Base-by-base conservation (phyloP, 92 coral and sea anemone species). In the Porites lobata region DNA sequence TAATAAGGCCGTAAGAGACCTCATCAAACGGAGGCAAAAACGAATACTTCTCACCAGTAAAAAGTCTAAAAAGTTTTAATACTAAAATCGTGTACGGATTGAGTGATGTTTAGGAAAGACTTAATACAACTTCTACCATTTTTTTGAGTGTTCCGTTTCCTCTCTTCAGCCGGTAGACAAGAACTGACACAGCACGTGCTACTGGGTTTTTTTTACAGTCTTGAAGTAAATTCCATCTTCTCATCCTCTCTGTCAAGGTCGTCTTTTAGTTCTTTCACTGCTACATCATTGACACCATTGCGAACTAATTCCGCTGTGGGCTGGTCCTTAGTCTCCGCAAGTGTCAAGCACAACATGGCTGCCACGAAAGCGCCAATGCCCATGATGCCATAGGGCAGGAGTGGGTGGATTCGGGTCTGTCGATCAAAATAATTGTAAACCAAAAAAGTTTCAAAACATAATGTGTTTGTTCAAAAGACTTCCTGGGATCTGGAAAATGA, bases 311-410 rank as follows among this genome's bases (percentile, higher is more conserved):
- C 57, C 20, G 57, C 76, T 38, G 76, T 47, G 47, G 76, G 57
- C 57, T 71, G 57, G 75, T 69, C 75, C 11, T 69, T 38, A 69
- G 75, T 69, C 75, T 69, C 75, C 75, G 75, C 54, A 69, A 69
- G 75, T 38, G 75, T 22, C 8, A 69, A 12, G 7, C 75, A 69
- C 75, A 69, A 51, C 74, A 69, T 50, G 53, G 73, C 73, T 17
- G 73, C 73, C 15, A 69, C 24, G 15, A 69, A 69, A 22, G 73
- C 73, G 29, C 73, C 52, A 32, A 29, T 7, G 2, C 74, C 74
- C 74, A 69, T 69, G 19, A 69, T 69, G 47, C 74, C 73, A 69
- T 69, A 69, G 52, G 74, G 74, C 52, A 69, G 38, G 15, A 69
- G 4, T 12, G 74, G 53, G 14, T 26, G 74, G 9, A 29, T 8